phyloP scores from a whole-genome alignment of 2,113 vertebrate species.

The Labrus mixtus region DNA sequence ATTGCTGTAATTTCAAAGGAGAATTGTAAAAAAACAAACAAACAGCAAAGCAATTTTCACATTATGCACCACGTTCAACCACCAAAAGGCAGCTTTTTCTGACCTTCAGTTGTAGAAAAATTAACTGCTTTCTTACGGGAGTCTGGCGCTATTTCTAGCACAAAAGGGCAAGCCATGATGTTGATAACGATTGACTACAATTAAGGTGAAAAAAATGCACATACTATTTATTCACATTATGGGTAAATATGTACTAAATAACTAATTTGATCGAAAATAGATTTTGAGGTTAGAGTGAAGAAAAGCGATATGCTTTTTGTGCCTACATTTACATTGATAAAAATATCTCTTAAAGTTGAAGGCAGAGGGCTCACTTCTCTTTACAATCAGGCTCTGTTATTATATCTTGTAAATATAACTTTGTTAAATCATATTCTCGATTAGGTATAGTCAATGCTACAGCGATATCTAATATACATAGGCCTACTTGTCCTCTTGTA shows the following conservation, averaged over 20 bases:
- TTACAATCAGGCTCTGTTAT: slow-evolving; percentile 57
- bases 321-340: slow-evolving; percentile 46
- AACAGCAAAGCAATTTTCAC: slow-evolving; percentile 7
- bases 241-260: slow-evolving; percentile 24
- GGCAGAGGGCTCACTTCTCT: slow-evolving; percentile 50
- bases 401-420: slow-evolving; percentile 45
- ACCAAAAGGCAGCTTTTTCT: neutral
- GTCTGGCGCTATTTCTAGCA: slow-evolving; percentile 18
- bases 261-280: slow-evolving; percentile 47
- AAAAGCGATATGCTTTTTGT: slow-evolving; percentile 30
- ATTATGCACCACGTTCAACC: slow-evolving; percentile 2
- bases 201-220: slow-evolving; percentile 14
- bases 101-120: neutral
- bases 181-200: slow-evolving; percentile 20
- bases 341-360: slow-evolving; percentile 53
- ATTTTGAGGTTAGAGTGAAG: slow-evolving; percentile 48
- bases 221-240: slow-evolving; percentile 43
- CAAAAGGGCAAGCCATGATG: slow-evolving; percentile 10
- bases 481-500: slow-evolving; percentile 58
- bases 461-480: slow-evolving; percentile 66
- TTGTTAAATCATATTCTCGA: slow-evolving; percentile 68
- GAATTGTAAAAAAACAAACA: slow-evolving; percentile 18
- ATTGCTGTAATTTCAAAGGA: neutral
- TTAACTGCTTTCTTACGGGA: slow-evolving; percentile 18
- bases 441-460: slow-evolving; percentile 73